Evolutionary conservation across 1,140 invertebrate species (phyloP).

Genomic region (Lethocerus indicus): DNA sequence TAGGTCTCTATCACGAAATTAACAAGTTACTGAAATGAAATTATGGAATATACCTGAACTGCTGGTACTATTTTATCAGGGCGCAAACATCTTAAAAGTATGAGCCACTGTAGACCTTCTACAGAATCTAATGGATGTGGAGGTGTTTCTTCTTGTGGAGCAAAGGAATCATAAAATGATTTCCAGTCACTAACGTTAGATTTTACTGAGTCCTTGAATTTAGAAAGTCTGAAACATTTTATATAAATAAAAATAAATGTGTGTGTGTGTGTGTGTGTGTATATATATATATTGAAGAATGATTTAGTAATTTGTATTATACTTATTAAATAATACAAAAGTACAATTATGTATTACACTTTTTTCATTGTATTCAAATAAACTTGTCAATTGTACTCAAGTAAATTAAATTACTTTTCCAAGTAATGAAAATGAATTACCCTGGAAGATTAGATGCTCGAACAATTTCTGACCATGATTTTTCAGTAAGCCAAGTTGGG

Average conservation of each 20-base stretch:
- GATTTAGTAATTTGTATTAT: too few relatives aligned
- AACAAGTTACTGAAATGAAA: too few relatives aligned
- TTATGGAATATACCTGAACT: constrained; percentile 28
- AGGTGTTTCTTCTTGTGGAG: constrained; percentile 45
- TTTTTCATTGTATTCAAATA: too few relatives aligned
- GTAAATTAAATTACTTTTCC: too few relatives aligned
- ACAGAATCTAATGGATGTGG: constrained; percentile 48
- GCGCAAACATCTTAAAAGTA: constrained; percentile 64
- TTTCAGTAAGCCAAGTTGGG: constrained; percentile 63
- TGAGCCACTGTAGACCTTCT: constrained; percentile 38
- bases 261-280: too few relatives aligned
- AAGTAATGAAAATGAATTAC: constrained; percentile 23
- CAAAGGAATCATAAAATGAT: constrained; percentile 45
- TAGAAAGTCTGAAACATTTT: constrained; percentile 32
- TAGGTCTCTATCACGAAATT: too few relatives aligned
- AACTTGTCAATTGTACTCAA: too few relatives aligned
- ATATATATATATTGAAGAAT: too few relatives aligned
- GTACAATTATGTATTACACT: too few relatives aligned
- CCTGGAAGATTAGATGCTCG: constrained; percentile 41
- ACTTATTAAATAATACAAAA: too few relatives aligned
- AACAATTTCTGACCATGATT: constrained; percentile 67
- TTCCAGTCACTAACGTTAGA: constrained; percentile 48
- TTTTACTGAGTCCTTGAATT: constrained; percentile 38
- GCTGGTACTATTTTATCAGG: constrained; percentile 70
- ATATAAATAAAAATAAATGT: too few relatives aligned